Conservation (phyloP, 35 echinoderm and acorn worm species). For the Lytechinus variegatus region DNA sequence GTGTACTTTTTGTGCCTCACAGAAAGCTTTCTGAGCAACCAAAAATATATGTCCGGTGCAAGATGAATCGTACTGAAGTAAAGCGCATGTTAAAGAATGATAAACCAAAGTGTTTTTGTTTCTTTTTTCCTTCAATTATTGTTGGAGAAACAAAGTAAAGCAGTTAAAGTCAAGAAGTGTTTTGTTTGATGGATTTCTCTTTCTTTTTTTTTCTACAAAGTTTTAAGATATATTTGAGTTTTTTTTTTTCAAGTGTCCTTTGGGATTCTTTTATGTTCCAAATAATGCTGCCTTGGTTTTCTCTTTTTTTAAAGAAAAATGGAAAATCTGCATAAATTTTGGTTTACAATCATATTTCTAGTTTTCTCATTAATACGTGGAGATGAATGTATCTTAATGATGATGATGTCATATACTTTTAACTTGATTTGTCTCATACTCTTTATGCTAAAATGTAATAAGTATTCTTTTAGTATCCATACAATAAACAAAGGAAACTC, state of each 20-base stretch:
- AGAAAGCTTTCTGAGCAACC: neutral
- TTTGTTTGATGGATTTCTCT: neutral
- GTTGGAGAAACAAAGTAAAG: neutral
- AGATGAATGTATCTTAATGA: neutral
- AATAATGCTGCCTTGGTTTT: slow-evolving; percentile 16
- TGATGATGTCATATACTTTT: neutral
- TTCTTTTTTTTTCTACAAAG: slow-evolving; percentile 11
- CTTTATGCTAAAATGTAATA: neutral
- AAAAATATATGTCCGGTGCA: slow-evolving; percentile 3
- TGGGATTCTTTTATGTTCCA: neutral
- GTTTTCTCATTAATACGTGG: neutral
- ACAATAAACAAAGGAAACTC: neutral
- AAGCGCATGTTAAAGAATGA: neutral
- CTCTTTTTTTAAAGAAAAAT: slow-evolving; percentile 20
- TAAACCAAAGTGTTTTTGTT: neutral
- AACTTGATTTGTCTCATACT: neutral
- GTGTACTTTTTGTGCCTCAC: neutral
- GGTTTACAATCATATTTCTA: neutral
- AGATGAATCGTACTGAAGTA: neutral
- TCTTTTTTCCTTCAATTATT: too few relatives aligned
- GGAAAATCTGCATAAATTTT: neutral
- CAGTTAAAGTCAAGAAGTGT: neutral
- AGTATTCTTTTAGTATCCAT: neutral
- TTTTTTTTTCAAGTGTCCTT: slow-evolving; percentile 36
- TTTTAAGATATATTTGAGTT: neutral